These are phyloP conservation scores for Catocala nupta DNA, from an alignment of 2,888 invertebrate species.

Conservation along the genomic window DNA sequence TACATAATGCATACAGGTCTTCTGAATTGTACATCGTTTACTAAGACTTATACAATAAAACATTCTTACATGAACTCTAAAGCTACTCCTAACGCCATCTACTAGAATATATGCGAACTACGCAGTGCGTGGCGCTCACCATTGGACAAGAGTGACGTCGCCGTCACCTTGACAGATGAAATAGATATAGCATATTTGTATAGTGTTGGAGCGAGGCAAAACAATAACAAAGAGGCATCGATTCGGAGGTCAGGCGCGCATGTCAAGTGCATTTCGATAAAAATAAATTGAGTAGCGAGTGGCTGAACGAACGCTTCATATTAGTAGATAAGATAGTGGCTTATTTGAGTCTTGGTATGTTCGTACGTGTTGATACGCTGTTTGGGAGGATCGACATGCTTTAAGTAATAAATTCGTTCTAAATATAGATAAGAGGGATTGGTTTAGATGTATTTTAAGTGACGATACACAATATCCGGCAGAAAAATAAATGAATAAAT, in stretches of 20 bases:
- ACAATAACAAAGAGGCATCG: slow-evolving; percentile 84
- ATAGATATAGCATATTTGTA: slow-evolving; percentile 31
- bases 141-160: slow-evolving; percentile 66
- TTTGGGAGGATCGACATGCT: not conserved
- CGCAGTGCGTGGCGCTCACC: slow-evolving; percentile 46
- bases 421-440: not conserved
- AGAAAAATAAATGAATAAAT: too few relatives aligned
- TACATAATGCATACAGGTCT: too few relatives aligned
- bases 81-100: slow-evolving; percentile 74
- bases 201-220: slow-evolving; percentile 64
- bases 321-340: slow-evolving; percentile 25
- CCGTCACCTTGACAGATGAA: slow-evolving; percentile 62
- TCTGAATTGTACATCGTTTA: too few relatives aligned
- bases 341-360: slow-evolving; percentile 1
- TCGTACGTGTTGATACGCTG: not conserved
- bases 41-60: slow-evolving; percentile 3
- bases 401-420: not conserved
- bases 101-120: slow-evolving; percentile 60
- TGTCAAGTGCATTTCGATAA: slow-evolving; percentile 77
- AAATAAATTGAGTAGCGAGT: slow-evolving; percentile 60
- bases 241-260: slow-evolving; percentile 83
- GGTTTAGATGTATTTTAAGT: too few relatives aligned
- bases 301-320: slow-evolving; percentile 26
- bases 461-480: too few relatives aligned
- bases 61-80: slow-evolving; percentile 8